These are phyloP conservation scores for Nematolebias whitei DNA, from an alignment of 2,113 vertebrate genomes.

Conservation along the genomic window DNA sequence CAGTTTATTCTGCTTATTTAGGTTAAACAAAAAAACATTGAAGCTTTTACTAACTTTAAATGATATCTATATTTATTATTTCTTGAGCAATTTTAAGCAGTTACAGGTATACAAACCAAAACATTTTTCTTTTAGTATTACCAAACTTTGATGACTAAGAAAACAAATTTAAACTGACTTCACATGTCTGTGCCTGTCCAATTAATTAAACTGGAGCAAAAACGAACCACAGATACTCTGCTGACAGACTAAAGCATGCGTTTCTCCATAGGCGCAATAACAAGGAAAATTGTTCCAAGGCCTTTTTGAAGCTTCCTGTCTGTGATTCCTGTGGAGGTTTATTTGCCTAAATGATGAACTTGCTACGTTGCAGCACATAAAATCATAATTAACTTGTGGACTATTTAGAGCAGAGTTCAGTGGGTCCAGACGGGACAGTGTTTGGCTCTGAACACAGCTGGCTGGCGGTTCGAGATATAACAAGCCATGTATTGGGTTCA, in stretches of 20 bases:
- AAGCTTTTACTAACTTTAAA: no score
- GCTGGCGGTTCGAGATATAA: conserved; percentile 48
- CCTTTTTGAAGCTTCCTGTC: conserved; percentile 12
- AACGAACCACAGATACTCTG: conserved; percentile 8
- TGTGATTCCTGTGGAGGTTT: conserved; percentile 24
- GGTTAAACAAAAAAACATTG: no score
- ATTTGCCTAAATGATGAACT: conserved; percentile 27
- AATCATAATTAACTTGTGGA: conserved; percentile 12
- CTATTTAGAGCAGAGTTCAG: conserved; percentile 23
- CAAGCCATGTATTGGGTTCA: conserved; percentile 54
- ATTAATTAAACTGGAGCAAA: conserved; percentile 11
- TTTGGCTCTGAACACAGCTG: conserved; percentile 43
- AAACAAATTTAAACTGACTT: conserved; percentile 19
- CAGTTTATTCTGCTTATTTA: no score
- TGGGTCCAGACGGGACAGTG: conserved; percentile 29
- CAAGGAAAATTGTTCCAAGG: conserved; percentile 11
- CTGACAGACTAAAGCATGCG: conserved; percentile 34
- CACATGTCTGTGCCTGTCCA: conserved; percentile 2
- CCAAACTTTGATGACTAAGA: conserved; percentile 24
- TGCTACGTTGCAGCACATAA: conserved; percentile 14
- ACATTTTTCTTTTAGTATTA: conserved; percentile 2
- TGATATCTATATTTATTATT: not conserved
- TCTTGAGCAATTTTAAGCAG: conserved; percentile 1
- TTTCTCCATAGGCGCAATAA: conserved; percentile 18
- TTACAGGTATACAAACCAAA: conserved; percentile 13